Base-by-base conservation (phyloP, 2,113 vertebrate species). In the Chaetops frenatus region DNA sequence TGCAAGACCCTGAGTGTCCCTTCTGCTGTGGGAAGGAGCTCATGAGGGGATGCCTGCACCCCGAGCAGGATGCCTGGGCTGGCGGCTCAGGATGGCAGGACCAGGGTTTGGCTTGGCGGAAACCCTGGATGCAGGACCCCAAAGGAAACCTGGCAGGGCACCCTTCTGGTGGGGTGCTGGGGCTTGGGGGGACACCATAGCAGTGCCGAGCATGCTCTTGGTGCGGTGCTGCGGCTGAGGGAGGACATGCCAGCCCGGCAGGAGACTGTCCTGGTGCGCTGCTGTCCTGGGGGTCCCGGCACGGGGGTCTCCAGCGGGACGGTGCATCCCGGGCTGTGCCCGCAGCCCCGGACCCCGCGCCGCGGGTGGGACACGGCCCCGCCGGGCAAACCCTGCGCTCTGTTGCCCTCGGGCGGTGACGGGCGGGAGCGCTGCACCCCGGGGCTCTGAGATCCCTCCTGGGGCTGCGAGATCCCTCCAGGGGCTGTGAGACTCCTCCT, bases 361-460 rank as follows among this genome's bases (percentile, higher is more conserved):
- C 7, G 10, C 15, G 33, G 23, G 38, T 38, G 38, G 38, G 38
- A 38, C 29, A 2, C 19, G 45, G 51, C 9, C n/a, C 57, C 35
- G 10, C 31, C 6, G 66, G 77, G 44, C 88, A 81, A 77, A 36
- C 29, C 45, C 90, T 83, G 92, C 81, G 90, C 69, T 92, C 78
- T 95, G 95, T 93, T 96, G 93, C 81, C 94, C 78, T 48, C 91
- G 36, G 73, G 78, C 73, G 95, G 91, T 10, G 8, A 4, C 48
- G 53, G 33, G 10, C 10, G 60, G 82, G 31, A 54, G 71, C 6
- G 24, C 71, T 0, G 81, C 81, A 3, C 60, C 47, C 15, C 12
- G 23, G 38, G 18, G 33, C 25, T 11, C 12, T 13, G 38, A 38
- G 9, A 71, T 2, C n/a, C 29, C 1, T 12, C 2, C 2, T 1